Evolutionary conservation across 2,113 vertebrate genomes (phyloP).

Genomic region (cat (Felis catus)): DNA sequence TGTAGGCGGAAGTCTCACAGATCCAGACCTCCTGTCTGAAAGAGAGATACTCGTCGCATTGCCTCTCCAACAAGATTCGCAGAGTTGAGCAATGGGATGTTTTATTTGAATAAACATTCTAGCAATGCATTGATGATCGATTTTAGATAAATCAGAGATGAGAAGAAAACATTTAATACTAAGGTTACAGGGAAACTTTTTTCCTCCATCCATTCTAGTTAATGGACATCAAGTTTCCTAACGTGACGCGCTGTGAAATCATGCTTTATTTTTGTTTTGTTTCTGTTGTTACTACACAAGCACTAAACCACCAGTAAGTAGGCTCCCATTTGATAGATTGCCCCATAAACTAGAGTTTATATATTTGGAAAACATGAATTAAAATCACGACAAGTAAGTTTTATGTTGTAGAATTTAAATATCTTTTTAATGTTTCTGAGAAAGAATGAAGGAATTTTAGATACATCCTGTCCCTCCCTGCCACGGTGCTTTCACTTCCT

Average conservation of each 20-base stretch:
- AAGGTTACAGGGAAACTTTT: background rate
- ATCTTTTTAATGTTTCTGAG: slow-evolving; percentile 27
- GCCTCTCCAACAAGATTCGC: background rate
- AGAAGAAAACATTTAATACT: background rate
- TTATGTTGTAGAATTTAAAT: background rate
- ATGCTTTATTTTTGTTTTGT: background rate
- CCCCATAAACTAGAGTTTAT: background rate
- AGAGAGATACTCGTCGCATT: background rate
- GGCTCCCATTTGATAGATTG: background rate
- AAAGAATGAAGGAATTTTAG: background rate
- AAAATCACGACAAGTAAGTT: background rate
- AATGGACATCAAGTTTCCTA: background rate
- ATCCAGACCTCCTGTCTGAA: background rate
- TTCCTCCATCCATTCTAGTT: background rate
- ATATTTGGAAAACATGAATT: background rate
- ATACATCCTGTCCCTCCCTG: background rate
- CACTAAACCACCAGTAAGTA: background rate
- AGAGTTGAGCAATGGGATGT: background rate
- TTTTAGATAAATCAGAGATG: background rate
- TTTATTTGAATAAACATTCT: background rate
- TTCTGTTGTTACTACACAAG: background rate
- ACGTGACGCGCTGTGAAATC: background rate
- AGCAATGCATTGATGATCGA: background rate
- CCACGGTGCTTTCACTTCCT: background rate
- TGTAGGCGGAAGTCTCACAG: background rate